These are phyloP conservation scores for Synodontis membranacea DNA, from an alignment of 2,113 vertebrate genomes.

Conservation along the genomic window DNA sequence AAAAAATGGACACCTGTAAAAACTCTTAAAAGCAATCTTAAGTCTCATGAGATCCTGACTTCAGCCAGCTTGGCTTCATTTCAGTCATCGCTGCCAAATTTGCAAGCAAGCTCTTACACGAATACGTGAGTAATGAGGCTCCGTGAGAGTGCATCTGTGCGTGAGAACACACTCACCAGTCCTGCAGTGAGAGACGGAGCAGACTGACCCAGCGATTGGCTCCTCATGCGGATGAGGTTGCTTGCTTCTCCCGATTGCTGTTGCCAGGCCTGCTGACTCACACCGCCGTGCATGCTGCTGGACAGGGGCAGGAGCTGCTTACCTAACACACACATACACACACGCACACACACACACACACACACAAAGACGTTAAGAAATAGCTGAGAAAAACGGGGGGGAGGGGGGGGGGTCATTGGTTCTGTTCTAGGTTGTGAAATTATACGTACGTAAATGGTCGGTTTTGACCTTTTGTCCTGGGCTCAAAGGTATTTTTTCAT, in stretches of 20 bases:
- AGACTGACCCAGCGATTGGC: constrained; percentile 89
- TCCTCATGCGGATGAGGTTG: constrained; percentile 95
- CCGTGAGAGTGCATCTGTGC: background rate
- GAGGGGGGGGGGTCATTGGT: background rate
- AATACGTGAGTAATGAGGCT: background rate
- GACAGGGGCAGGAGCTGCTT: constrained; percentile 94
- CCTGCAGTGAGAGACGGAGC: constrained; percentile 94
- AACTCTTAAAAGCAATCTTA: background rate
- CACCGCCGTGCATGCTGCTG: constrained; percentile 85
- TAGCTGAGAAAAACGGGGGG: background rate
- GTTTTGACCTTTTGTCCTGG: background rate
- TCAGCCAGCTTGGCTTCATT: background rate
- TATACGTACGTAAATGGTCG: too few relatives aligned
- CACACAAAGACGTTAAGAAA: background rate
- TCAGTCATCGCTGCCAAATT: background rate
- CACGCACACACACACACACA: background rate
- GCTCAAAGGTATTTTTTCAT: background rate
- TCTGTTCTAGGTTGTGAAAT: background rate
- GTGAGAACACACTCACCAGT: constrained; percentile 76
- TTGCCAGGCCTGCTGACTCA: constrained; percentile 84
- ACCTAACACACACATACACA: constrained; percentile 67
- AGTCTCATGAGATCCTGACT: background rate
- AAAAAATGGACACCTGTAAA: background rate
- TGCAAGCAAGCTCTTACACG: background rate
- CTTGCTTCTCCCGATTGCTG: constrained; percentile 79